Conservation (phyloP, 2,888 invertebrate species). For the Nomada hirtipes region DNA sequence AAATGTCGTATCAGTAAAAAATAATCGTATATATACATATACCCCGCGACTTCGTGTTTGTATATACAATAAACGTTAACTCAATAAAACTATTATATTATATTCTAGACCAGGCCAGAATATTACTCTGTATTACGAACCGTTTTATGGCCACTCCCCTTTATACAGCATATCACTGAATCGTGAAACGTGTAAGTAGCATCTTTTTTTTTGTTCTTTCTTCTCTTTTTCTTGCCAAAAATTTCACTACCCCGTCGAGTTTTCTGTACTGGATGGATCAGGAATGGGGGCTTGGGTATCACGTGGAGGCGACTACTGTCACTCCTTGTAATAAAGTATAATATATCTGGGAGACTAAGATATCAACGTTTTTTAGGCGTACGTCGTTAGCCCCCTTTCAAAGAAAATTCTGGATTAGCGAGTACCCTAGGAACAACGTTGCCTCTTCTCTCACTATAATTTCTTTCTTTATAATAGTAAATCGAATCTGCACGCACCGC, state of each 20-base stretch:
- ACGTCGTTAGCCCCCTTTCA: slow-evolving; percentile 45
- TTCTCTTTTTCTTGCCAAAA: too few relatives aligned
- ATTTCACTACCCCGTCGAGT: slow-evolving; percentile 13
- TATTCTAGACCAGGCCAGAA: slow-evolving; percentile 1
- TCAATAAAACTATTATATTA: slow-evolving; percentile 5
- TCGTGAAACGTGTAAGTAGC: slow-evolving; percentile 49
- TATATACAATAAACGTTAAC: slow-evolving; percentile 19
- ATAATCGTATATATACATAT: slow-evolving; percentile 20
- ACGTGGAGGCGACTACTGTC: slow-evolving; percentile 56
- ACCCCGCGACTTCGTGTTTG: background rate
- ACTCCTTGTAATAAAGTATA: slow-evolving; percentile 56
- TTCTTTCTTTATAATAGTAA: slow-evolving; percentile 58
- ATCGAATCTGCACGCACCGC: slow-evolving; percentile 65
- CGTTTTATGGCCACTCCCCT: slow-evolving; percentile 16
- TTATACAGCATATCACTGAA: slow-evolving; percentile 15
- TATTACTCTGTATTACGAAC: slow-evolving; percentile 6
- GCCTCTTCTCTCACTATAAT: slow-evolving; percentile 39
- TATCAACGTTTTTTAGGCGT: slow-evolving; percentile 57
- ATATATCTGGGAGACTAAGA: slow-evolving; percentile 52
- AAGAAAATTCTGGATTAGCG: slow-evolving; percentile 47
- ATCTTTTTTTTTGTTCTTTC: slow-evolving; percentile 8
- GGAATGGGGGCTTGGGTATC: slow-evolving; percentile 60
- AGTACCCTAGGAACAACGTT: slow-evolving; percentile 65
- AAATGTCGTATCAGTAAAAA: slow-evolving; percentile 3
- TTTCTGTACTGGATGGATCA: slow-evolving; percentile 62